Evolutionary conservation across 2,888 invertebrate species (phyloP).

Genomic region (Monochamus alternatus): DNA sequence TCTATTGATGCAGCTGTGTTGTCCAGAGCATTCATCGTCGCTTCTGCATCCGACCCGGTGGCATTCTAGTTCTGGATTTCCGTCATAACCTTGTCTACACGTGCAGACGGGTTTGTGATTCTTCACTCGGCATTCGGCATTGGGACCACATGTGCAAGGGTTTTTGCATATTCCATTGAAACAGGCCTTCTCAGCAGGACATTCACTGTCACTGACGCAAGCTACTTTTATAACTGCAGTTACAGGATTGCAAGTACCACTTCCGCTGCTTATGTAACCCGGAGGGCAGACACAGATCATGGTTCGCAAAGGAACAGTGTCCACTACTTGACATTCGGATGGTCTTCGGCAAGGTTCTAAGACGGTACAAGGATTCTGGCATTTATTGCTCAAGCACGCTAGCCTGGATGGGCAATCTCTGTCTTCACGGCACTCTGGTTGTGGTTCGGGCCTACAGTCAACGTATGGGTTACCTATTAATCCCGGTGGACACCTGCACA

Average conservation of each 20-base stretch:
- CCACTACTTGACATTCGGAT: slow-evolving; percentile 86
- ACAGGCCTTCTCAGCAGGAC: slow-evolving; percentile 85
- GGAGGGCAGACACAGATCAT: slow-evolving; percentile 93
- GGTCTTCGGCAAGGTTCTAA: slow-evolving; percentile 87
- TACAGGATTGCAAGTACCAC: slow-evolving; percentile 85
- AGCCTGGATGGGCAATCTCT: slow-evolving; percentile 85
- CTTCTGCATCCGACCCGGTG: slow-evolving; percentile 82
- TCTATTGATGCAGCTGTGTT: slow-evolving; percentile 87
- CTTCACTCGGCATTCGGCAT: slow-evolving; percentile 87
- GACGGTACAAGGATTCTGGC: slow-evolving; percentile 86
- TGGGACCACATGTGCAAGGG: slow-evolving; percentile 89
- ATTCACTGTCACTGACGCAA: slow-evolving; percentile 85
- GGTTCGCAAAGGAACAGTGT: slow-evolving; percentile 87
- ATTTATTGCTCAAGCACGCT: slow-evolving; percentile 87
- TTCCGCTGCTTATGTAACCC: slow-evolving; percentile 89
- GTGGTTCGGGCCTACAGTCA: slow-evolving; percentile 82
- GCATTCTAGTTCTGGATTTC: slow-evolving; percentile 89
- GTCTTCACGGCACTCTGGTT: slow-evolving; percentile 86
- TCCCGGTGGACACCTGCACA: slow-evolving; percentile 88
- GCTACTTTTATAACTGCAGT: slow-evolving; percentile 75
- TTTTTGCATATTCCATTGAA: slow-evolving; percentile 85
- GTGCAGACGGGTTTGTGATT: slow-evolving; percentile 92
- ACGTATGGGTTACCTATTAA: slow-evolving; percentile 87
- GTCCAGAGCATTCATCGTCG: slow-evolving; percentile 85
- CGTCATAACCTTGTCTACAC: slow-evolving; percentile 84